phyloP scores from a whole-genome alignment of 1,140 invertebrate genomes.

The Philopotamus ludificatus region DNA sequence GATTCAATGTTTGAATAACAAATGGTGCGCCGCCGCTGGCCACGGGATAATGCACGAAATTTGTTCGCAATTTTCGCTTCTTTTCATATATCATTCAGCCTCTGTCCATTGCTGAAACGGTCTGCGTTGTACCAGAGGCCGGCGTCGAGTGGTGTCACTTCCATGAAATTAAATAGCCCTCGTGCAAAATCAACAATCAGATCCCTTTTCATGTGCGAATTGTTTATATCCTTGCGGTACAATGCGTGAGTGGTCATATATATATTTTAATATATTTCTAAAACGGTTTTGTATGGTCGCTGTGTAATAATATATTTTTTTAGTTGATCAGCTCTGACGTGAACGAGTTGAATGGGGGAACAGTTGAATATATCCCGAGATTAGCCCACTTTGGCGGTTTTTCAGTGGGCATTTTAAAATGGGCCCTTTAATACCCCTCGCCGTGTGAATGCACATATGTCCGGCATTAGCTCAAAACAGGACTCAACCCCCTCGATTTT shows the following conservation, averaged over 20 bases:
- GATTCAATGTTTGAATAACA: background rate
- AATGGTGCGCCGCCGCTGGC: background rate
- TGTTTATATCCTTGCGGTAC: background rate
- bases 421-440: conserved; percentile 22
- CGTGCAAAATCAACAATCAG: background rate
- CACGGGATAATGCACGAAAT: background rate
- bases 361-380: conserved; percentile 14
- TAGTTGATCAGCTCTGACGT: background rate
- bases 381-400: conserved; percentile 40
- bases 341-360: background rate
- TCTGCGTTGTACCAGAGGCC: background rate
- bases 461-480: background rate
- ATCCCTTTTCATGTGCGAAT: background rate
- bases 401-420: conserved; percentile 34
- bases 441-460: conserved; percentile 36
- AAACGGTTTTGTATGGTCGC: too few species aligned
- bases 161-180: conserved; percentile 16
- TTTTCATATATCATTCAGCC: background rate
- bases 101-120: background rate
- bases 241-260: too few species aligned
- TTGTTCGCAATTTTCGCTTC: background rate
- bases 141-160: background rate
- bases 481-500: too few species aligned
- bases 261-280: too few species aligned
- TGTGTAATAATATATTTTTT: too few species aligned